phyloP scores from a whole-genome alignment of 2,113 vertebrate genomes.

The Spheniscus mendiculus region DNA sequence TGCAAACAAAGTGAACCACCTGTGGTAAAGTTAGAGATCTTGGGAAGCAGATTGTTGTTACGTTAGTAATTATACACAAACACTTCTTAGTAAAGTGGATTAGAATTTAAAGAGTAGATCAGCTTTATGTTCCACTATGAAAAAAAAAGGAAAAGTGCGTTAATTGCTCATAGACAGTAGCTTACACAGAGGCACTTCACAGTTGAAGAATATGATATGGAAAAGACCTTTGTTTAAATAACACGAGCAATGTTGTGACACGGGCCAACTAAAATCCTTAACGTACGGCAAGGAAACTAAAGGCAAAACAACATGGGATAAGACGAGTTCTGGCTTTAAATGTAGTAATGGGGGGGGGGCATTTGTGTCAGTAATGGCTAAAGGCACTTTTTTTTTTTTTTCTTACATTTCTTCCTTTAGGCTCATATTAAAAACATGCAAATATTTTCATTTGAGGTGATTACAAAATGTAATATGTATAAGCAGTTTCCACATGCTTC shows the following conservation, averaged over 20 bases:
- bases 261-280: background rate
- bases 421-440: background rate
- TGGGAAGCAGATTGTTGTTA: constrained; percentile 51
- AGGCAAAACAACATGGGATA: background rate
- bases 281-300: background rate
- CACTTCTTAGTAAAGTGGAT: constrained; percentile 61
- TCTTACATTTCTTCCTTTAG: background rate
- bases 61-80: constrained; percentile 31
- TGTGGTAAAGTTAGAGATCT: constrained; percentile 40
- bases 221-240: constrained; percentile 30
- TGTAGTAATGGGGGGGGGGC: background rate
- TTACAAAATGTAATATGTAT: background rate
- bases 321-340: background rate
- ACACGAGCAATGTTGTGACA: background rate
- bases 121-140: background rate
- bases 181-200: background rate
- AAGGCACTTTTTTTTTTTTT: background rate
- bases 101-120: constrained; percentile 50
- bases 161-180: constrained; percentile 38
- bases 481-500: background rate
- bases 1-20: constrained; percentile 44
- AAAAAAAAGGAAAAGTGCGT: constrained; percentile 59
- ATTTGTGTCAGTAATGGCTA: background rate
- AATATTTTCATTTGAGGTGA: background rate
- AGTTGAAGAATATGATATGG: constrained; percentile 52